Evolutionary conservation across 2,113 vertebrate genomes (phyloP).

Genomic region (Tetrao urogallus): DNA sequence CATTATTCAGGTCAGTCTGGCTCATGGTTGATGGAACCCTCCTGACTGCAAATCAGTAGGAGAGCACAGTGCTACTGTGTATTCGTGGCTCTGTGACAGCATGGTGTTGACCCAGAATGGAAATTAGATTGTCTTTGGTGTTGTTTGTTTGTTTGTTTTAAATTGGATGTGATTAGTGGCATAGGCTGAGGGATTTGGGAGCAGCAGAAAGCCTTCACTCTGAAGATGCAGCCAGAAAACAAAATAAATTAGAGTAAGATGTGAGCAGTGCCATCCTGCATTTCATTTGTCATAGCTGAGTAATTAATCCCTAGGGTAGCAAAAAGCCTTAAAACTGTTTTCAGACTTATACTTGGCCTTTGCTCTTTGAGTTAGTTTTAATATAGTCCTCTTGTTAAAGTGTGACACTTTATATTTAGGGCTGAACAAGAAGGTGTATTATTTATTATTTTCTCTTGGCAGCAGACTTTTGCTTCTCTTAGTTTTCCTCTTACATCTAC

Average conservation of each 20-base stretch:
- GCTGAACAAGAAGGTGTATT: neutral
- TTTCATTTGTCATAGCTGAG: neutral
- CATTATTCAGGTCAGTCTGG: slow-evolving; percentile 60
- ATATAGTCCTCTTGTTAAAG: neutral
- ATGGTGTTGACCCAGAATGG: slow-evolving; percentile 28
- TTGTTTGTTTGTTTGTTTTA: neutral
- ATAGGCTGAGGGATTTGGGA: neutral
- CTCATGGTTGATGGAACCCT: slow-evolving; percentile 8
- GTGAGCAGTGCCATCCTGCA: neutral
- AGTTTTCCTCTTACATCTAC: neutral
- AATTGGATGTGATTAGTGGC: neutral
- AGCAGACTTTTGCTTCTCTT: neutral
- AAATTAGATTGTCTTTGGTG: slow-evolving; percentile 7
- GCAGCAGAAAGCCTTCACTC: neutral
- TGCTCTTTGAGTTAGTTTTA: neutral
- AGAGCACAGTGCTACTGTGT: slow-evolving; percentile 60
- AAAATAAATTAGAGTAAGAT: neutral
- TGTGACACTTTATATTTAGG: neutral
- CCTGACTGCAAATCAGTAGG: slow-evolving; percentile 68
- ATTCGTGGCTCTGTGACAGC: neutral
- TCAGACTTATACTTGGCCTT: neutral
- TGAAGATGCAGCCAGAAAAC: neutral
- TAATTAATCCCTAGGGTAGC: neutral
- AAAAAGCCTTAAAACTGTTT: neutral
- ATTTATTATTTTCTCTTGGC: neutral